These are phyloP conservation scores for Alviniconcha marisindica DNA, from an alignment of 1,140 invertebrate species.

Conservation along the genomic window DNA sequence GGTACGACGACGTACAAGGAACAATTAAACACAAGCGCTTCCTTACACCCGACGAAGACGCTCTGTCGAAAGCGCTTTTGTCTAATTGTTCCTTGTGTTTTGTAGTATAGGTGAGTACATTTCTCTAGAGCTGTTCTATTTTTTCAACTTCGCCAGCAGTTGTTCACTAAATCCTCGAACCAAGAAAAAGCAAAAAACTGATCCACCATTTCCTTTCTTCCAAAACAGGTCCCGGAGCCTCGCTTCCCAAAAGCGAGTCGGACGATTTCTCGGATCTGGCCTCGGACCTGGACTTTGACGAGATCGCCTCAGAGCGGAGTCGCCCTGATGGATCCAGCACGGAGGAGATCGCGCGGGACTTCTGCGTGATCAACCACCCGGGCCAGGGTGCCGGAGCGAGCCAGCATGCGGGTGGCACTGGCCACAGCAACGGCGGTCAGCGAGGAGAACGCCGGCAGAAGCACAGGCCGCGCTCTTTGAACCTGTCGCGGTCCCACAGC, in stretches of 20 bases:
- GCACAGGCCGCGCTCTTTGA: conserved; percentile 67
- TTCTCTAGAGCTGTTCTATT: too few relatives aligned
- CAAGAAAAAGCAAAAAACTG: too few relatives aligned
- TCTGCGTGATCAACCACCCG: conserved; percentile 20
- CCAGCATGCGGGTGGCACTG: conserved; percentile 39
- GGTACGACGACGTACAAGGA: too few relatives aligned
- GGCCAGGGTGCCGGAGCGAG: conserved; percentile 40
- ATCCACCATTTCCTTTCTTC: too few relatives aligned
- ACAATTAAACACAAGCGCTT: too few relatives aligned
- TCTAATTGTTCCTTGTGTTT: too few relatives aligned
- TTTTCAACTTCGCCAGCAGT: too few relatives aligned
- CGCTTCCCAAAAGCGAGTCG: conserved; percentile 51
- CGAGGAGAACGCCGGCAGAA: conserved; percentile 51
- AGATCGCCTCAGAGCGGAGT: conserved; percentile 74
- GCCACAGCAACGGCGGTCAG: conserved; percentile 9
- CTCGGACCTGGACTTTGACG: conserved; percentile 54
- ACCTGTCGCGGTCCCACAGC: conserved; percentile 66
- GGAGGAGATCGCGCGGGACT: conserved; percentile 51
- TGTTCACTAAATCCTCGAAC: too few relatives aligned
- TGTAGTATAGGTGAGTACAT: too few relatives aligned
- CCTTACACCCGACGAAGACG: too few relatives aligned
- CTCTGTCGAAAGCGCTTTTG: too few relatives aligned
- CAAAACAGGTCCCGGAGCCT: conserved; percentile 51
- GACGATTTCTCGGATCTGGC: conserved; percentile 56
- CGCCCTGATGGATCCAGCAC: conserved; percentile 61